Evolutionary conservation across 2,797 vertebrate species (phyloP).

Genomic region (Helostoma temminkii): DNA sequence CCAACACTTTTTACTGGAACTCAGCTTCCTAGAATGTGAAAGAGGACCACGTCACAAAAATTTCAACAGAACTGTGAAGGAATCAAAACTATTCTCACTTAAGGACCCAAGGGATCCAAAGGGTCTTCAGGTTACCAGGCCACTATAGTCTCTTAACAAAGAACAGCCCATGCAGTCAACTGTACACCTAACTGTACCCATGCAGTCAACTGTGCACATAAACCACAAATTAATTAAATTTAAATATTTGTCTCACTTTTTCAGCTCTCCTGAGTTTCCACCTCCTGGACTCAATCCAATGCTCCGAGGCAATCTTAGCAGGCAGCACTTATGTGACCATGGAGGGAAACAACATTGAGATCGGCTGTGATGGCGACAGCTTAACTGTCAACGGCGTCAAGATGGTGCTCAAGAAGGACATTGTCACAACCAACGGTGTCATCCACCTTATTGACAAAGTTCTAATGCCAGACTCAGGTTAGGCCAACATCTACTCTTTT

Average conservation of each 20-base stretch:
- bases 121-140: constrained; percentile 65
- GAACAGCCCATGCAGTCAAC: constrained; percentile 2
- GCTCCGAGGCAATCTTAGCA: constrained; percentile 94
- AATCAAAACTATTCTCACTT: constrained; percentile 33
- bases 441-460: constrained; percentile 95
- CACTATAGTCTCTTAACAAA: constrained; percentile 18
- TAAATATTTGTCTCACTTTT: constrained; percentile 25
- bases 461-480: constrained; percentile 96
- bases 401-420: constrained; percentile 96
- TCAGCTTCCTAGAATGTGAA: constrained; percentile 45
- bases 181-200: constrained; percentile 8
- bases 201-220: constrained; percentile 1
- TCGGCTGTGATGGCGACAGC: constrained; percentile 95
- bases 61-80: constrained; percentile 39
- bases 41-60: constrained; percentile 52
- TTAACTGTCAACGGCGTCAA: constrained; percentile 95
- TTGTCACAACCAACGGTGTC: constrained; percentile 95
- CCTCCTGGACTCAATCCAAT: constrained; percentile 92
- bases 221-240: constrained; percentile 12
- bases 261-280: constrained; percentile 95
- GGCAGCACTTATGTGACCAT: constrained; percentile 91
- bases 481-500: constrained; percentile 53
- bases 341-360: constrained; percentile 92
- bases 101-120: constrained; percentile 71
- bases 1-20: constrained; percentile 52